phyloP scores from a whole-genome alignment of 2,113 vertebrate genomes.

The Mesocricetus auratus region DNA sequence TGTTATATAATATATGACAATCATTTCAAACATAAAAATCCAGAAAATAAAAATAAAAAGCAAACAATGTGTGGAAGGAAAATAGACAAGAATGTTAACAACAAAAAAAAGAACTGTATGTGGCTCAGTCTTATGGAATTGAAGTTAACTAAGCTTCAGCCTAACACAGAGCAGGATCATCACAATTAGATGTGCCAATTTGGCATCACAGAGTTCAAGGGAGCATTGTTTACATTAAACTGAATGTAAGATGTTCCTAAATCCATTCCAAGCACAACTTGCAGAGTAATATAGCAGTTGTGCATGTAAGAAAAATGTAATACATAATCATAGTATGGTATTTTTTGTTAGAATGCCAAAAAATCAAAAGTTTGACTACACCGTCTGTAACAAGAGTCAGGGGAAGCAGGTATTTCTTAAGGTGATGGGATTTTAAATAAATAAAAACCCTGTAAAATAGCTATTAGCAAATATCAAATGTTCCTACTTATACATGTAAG shows the following conservation, averaged over 20 bases:
- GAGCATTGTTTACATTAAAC: not conserved
- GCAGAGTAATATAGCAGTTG: not conserved
- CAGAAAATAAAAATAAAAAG: not conserved
- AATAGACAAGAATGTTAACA: not conserved
- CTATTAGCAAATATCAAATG: not conserved
- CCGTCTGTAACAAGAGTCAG: not conserved
- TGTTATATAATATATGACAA: not conserved
- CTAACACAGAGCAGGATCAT: not conserved
- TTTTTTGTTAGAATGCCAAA: not conserved
- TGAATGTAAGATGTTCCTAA: not conserved
- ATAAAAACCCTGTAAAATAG: not conserved
- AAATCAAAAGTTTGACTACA: not conserved
- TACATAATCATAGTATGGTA: not conserved
- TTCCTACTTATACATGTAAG: not conserved
- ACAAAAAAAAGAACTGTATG: not conserved
- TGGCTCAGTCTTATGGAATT: not conserved
- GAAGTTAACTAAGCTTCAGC: not conserved
- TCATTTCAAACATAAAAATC: not conserved
- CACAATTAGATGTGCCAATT: not conserved
- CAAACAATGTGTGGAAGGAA: not conserved
- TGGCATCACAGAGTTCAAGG: not conserved
- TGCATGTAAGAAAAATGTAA: not conserved
- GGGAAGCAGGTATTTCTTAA: not conserved
- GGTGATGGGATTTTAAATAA: not conserved
- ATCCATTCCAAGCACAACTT: too few relatives aligned